Base-by-base conservation (phyloP, 2,797 vertebrate species). In the Coregonus suidteri region DNA sequence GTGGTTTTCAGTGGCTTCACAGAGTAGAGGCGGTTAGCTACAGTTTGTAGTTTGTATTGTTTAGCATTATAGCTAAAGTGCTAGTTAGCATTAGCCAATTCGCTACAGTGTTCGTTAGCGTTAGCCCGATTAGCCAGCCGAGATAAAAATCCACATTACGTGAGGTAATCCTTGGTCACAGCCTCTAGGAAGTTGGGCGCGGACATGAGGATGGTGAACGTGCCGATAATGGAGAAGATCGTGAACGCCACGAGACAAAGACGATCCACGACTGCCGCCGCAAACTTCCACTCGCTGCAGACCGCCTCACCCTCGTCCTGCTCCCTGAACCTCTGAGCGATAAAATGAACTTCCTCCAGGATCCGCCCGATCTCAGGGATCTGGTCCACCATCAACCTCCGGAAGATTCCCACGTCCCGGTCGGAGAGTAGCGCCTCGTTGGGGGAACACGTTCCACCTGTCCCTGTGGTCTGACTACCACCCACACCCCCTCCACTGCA, bases 161-260 rank as follows among this genome's bases (percentile, higher is more conserved):
- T 94, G 85, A 94, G 95, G 91, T 67, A 67, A 35, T 96, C 94
- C 83, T 95, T 95, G 51, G 94, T 93, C 77, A 95, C 94, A 41
- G 95, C 94, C 87, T 95, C 94, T 67, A 95, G 91, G 86, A 95
- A 95, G 85, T 96, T 95, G 53, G 94, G 95, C 52, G 95, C 95
- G 1, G 95, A 93, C 94, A 95, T 94, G 73, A 96, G 88, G 85
- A 96, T 95, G 80, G 94, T 93, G 80, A 95, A 92, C 14, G 95
- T 96, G 89, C 94, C 95, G 82, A 95, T 91, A 82, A 95, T 94
- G 77, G 94, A 94, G 83, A 95, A 95, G 73, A 96, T 92, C 0
- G 94, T 94, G 87, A 96, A 96, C 4, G 94, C 92, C 83, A 96
- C 93, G 59, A 96, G 90, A 82, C 95, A 96, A 37, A 96, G 88